Evolutionary conservation across 2,888 invertebrate genomes (phyloP), one percentile per base, ranked within the genome.

Genomic region (Proisotoma minuta): DNA sequence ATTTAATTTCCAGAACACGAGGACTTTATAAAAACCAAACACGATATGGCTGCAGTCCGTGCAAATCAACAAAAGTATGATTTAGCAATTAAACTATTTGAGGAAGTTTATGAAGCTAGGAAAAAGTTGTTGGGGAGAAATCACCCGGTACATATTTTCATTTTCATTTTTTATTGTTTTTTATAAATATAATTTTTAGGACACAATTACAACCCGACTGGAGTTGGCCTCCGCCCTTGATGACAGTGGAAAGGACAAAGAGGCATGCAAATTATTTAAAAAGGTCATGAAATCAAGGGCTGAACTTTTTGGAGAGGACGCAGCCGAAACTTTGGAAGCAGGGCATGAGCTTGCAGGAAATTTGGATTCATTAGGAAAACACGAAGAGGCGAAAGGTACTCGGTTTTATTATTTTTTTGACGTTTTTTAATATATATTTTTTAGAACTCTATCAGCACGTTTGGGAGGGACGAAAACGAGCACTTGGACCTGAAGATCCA

Each of bases 51-150:
- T 20, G 61, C 65, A 12, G 56, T 62, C 3, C 53, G 65, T 1
- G 61, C 65, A 1, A 65, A 65, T 48, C 65, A 65, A 23, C 62
- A 59, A 22, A 65, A 65, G 47, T 65, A 65, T 48, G 65, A 65
- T 26, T 28, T 65, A 4, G 61, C 65, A 12, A 52, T 65, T 20
- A 54, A 63, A 28, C 40, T 66, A 20, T 63, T 66, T 54, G 62
- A 66, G 34, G 58, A 58, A 58, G 60, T 66, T 23, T 60, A 63
- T 28, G 57, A 57, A 27, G 12, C 1, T 5, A 28, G 60, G 29
- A 63, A 48, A 28, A 48, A 51, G 23, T 5, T 63, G 2, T 27
- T 66, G 8, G 66, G 66, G 22, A 63, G 60, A 39, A 29, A 65
- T 12, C 58, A 65, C 26, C 59, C 61, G 15, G 64, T 51, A 51